Evolutionary conservation across 1,140 invertebrate species (phyloP), one percentile per base, ranked within the genome.

Genomic region (Cotesia vestalis): DNA sequence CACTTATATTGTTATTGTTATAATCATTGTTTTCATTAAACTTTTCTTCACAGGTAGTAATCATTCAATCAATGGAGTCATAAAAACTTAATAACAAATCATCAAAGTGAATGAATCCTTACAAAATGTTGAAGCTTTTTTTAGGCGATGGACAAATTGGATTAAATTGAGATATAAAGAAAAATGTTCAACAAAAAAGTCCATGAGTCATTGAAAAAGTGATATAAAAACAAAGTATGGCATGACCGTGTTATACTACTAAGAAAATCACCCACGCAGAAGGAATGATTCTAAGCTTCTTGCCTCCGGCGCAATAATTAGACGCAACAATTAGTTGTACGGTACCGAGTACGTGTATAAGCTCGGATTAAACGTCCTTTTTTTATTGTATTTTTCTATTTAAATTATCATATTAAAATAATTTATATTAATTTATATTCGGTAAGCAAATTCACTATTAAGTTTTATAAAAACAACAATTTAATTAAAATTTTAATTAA

Each of bases 291-390:
- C 27, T 53, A 8, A 36, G 35, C 70, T 52, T 62, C 57, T 53
- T 34, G 59, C 69, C 46, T 63, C 14, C 52, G 51, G 68, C 52
- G 69, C 60, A 74, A 67, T 80, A 81, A 81, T 81, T 81, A 78
- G 70, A 80, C 71, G 75, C 69, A 81, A 81, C 77, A 81, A 83
- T 83, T 83, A 83, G 81, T 72, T 77, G 81, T 82, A 79, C 81
- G 81, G 81, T 83, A 83, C 75, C 40, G 40, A 46, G 68, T 75
- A 78, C 79, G 76, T 78, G 79, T 75, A 78, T 76, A 76, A 64
- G 17, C 38, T 61, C 14, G 53, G 11, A 46, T n/a, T 57, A 57
- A 17, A 57, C n/a, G 20, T 4, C 53, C 8, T 14, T 57, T 57
- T 57, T 57, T 57, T 57, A 20, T 57, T 57, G 6, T 46, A 46